A percentile compares a stretch with the other conserved stretches of the same genome.
These are phyloP conservation scores for Eulemur mongoz DNA, from an alignment of 2,797 vertebrate genomes.

Conservation along the genomic window DNA sequence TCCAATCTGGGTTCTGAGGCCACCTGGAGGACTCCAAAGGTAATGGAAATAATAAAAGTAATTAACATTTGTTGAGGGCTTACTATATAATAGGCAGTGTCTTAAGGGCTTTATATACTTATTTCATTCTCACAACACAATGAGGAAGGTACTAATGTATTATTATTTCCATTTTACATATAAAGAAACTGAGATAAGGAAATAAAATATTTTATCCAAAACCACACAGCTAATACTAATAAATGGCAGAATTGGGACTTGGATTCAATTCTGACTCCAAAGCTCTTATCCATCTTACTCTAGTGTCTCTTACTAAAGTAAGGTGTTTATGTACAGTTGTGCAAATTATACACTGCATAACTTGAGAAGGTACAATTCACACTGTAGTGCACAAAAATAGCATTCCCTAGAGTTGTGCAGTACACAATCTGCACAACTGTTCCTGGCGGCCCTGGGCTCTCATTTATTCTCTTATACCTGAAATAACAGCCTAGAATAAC, in stretches of 20 bases:
- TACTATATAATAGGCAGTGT: neutral
- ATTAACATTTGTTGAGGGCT: neutral
- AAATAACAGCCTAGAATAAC: neutral
- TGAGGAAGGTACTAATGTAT: neutral
- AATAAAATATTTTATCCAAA: neutral
- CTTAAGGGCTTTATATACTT: neutral
- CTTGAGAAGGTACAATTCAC: neutral
- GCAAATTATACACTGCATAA: neutral
- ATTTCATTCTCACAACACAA: neutral
- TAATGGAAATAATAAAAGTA: neutral
- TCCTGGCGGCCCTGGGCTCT: neutral
- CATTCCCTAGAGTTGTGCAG: neutral
- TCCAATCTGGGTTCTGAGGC: slow-evolving; percentile 8
- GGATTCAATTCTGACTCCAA: neutral
- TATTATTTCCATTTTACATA: neutral
- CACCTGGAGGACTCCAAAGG: neutral
- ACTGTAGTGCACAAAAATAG: neutral
- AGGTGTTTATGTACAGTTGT: neutral
- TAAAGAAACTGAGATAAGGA: neutral
- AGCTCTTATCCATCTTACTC: neutral
- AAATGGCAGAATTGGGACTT: neutral
- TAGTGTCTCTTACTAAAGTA: neutral
- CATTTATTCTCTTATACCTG: neutral
- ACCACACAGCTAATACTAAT: neutral
- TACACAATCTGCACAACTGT: neutral